Evolutionary conservation across 1,140 invertebrate species (phyloP), one percentile per base, ranked within the genome.

Genomic region (Maniola jurtina): DNA sequence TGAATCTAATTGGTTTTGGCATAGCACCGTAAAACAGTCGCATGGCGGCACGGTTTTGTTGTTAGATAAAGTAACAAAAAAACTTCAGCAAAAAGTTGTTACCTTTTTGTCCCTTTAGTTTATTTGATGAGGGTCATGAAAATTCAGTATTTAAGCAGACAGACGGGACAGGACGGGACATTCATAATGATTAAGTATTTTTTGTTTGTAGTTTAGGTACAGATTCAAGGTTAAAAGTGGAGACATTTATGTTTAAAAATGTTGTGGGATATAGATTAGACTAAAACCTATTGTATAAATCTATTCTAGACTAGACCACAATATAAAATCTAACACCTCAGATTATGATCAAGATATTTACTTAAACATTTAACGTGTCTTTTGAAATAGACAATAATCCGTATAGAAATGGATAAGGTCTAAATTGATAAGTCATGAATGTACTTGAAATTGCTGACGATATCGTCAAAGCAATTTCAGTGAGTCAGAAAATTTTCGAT

Each of bases 301-400:
- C 40, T n/a, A n/a, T n/a, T n/a, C n/a, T 25, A 25, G 25, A 25
- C 40, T 42, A 42, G 40, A 42, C 40, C 40, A 42, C 40, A 42
- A 10, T 13, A 42, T 42, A 42, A 42, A 5, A 42, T 25, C 25
- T 25, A 25, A 25, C 38, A 38, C 7, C 38, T 38, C 10, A 15
- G 45, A 48, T 48, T 48, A 5, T 48, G 14, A 48, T 48, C 45
- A 48, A 48, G 45, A 48, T 6, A 15, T 48, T n/a, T 48, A 48
- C 40, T 13, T 42, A 10, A 42, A 10, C 13, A 42, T 42, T 42
- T 42, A 42, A 13, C 13, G 40, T 42, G 13, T 10, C n/a, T 10
- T 42, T 10, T 42, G 9, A 48, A 4, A n/a, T 48, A 48, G 8
- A 15, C 6, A 48, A n/a, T 2, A 48, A 48, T 11, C n/a, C 10